Base-by-base conservation (phyloP, 2,113 vertebrate genomes). In the Pedionomus torquatus region DNA sequence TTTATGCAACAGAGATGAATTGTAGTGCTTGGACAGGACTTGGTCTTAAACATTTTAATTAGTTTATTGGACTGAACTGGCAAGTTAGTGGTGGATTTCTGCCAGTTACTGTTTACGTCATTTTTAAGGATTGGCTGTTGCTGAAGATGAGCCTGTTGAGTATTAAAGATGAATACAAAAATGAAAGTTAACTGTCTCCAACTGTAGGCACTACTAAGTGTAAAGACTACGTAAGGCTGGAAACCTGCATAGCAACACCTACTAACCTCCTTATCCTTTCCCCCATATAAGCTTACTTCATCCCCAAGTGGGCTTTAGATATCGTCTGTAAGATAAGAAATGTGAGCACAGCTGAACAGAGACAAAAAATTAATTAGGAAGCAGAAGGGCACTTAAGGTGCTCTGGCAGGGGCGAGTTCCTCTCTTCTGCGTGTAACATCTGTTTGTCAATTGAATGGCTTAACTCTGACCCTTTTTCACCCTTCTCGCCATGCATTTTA, bases 21-120 rank as follows among this genome's bases (percentile, higher is more conserved):
- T 77, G 14, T 66, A 44, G 19, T 87, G 30, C 51, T 92, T 83
- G 79, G 80, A 39, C 33, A 78, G 52, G 43, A 68, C 88, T 90
- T 68, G 51, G 7, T 88, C 78, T 89, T 89, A 60, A 93, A 70
- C 20, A 37, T 90, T 94, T 97, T 86, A 89, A 83, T 96, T 93
- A 83, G 25, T 60, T 74, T 44, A 71, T 90, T 93, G 88, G 55
- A 71, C 44, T 90, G 76, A 78, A 75, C 76, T 87, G 92, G 76
- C 83, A 81, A 68, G 48, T 83, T 78, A 65, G 12, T 70, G 37
- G 48, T 92, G 51, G 60, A 48, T 69, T 83, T 94, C 92, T 93
- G 95, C 90, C 90, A 78, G 43, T 70, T 88, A 14, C 48, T 46
- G 7, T 75, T 88, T 58, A 43, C 26, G 13, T 86, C 0, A 41